Percentiles rank a stretch among this genome's conserved stretches.
Evolutionary conservation across 2,888 invertebrate species (phyloP).

Genomic region (Syrphus vitripennis): DNA sequence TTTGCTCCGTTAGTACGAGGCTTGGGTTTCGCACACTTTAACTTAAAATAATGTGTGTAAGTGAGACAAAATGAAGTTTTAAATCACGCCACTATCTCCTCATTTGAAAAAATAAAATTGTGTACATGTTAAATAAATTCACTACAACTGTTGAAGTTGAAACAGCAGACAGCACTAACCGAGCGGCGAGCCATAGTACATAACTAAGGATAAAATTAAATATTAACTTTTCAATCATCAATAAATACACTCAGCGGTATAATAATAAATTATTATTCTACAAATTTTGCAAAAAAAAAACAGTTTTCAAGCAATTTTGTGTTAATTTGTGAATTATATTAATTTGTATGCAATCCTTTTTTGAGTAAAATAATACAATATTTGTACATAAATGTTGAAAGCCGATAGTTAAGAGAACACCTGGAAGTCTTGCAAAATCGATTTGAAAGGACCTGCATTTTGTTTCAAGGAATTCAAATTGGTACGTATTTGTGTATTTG

Average conservation of each 20-base stretch:
- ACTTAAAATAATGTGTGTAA: conserved; percentile 50
- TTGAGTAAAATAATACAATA: no score
- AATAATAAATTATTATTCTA: not conserved
- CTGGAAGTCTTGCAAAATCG: no score
- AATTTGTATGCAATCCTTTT: no score
- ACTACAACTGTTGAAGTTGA: not conserved
- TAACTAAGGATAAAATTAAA: not conserved
- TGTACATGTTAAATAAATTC: not conserved
- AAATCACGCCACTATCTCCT: conserved; percentile 80
- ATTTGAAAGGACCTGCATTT: no score
- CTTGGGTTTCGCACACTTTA: conserved; percentile 41
- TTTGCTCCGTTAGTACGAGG: conserved; percentile 59
- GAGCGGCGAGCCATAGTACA: not conserved
- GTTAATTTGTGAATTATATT: not conserved
- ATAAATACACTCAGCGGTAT: not conserved
- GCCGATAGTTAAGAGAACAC: no score
- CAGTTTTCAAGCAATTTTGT: not conserved
- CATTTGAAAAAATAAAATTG: conserved; percentile 34
- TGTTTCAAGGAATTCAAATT: no score
- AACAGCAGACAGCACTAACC: not conserved
- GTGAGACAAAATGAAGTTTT: conserved; percentile 73
- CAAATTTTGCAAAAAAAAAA: not conserved
- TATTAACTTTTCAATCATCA: not conserved
- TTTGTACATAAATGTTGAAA: no score
- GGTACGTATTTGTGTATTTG: no score